A percentile compares a stretch with the other conserved stretches of the same genome.
Conservation (phyloP, 2,113 vertebrate species). For the Pseudorhombus dupliciocellatus region DNA sequence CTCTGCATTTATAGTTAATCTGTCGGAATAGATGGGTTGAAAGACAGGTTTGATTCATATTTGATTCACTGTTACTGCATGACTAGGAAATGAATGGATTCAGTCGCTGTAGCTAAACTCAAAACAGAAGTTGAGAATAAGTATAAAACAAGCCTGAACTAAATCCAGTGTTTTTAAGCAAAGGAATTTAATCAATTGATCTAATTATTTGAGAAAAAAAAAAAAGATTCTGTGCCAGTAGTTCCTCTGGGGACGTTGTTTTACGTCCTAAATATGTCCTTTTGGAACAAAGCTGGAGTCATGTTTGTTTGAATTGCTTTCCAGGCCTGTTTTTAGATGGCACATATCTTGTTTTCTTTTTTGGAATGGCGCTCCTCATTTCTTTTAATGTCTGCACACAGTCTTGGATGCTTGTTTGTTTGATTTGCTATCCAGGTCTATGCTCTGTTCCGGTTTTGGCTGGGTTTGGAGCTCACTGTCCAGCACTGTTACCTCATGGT, state of each 20-base stretch:
- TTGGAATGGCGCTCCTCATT: conserved; percentile 57
- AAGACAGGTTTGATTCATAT: conserved; percentile 40
- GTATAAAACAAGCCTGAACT: background rate
- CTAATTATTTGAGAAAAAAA: conserved; percentile 16
- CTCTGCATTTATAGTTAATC: conserved; percentile 86
- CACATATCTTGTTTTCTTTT: conserved; percentile 46
- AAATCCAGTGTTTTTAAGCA: conserved; percentile 25
- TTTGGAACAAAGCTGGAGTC: conserved; percentile 59
- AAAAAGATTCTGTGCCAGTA: conserved; percentile 31
- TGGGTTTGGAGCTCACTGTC: conserved; percentile 34
- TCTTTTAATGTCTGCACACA: conserved; percentile 62
- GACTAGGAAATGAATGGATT: conserved; percentile 2
- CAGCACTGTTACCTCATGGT: conserved; percentile 83
- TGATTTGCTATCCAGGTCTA: conserved; percentile 62
- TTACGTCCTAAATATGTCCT: conserved; percentile 27
- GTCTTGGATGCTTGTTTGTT: conserved; percentile 66
- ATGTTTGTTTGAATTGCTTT: conserved; percentile 65
- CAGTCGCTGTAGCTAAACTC: background rate
- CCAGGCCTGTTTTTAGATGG: conserved; percentile 70
- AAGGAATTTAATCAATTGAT: conserved; percentile 23
- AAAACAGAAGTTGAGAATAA: background rate
- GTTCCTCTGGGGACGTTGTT: conserved; percentile 4
- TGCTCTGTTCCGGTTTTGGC: conserved; percentile 75
- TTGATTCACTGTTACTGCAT: conserved; percentile 33
- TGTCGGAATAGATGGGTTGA: conserved; percentile 61